These are phyloP conservation scores for Falco biarmicus DNA, from an alignment of 2,797 vertebrate species.

Conservation along the genomic window DNA sequence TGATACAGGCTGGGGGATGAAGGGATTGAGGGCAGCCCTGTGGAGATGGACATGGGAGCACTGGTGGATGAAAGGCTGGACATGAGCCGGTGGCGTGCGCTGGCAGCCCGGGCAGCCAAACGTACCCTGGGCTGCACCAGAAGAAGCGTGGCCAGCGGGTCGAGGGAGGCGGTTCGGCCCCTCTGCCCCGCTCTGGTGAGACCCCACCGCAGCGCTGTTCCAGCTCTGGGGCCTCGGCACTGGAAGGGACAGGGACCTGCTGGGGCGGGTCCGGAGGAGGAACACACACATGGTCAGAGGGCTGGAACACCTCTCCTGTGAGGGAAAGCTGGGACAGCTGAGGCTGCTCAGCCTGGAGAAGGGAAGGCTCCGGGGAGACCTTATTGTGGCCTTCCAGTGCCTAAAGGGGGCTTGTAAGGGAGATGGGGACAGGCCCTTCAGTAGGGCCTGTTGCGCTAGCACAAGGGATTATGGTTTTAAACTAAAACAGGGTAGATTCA, in stretches of 20 bases:
- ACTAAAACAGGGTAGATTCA: too few relatives aligned
- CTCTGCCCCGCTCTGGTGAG: background rate
- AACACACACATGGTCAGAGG: background rate
- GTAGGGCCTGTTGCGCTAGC: too few relatives aligned
- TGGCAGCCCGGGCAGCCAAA: background rate
- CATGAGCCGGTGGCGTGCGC: accelerated
- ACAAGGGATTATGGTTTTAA: too few relatives aligned
- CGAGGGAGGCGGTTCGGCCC: background rate
- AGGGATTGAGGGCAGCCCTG: background rate
- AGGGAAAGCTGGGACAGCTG: background rate
- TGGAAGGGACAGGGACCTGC: background rate
- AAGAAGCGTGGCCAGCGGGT: too few relatives aligned
- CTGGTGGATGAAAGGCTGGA: background rate
- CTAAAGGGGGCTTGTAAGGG: too few relatives aligned
- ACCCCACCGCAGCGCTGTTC: too few relatives aligned
- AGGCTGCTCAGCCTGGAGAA: background rate
- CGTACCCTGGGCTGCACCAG: background rate
- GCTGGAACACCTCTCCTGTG: background rate
- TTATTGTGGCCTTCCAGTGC: too few relatives aligned
- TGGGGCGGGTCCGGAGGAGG: background rate
- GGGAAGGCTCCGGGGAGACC: background rate
- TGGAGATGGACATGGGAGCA: background rate
- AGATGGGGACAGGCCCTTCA: too few relatives aligned
- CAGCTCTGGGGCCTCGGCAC: background rate
- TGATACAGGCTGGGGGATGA: background rate